phyloP scores from a whole-genome alignment of 92 coral and sea anemone species.

The Meandrina meandrites region DNA sequence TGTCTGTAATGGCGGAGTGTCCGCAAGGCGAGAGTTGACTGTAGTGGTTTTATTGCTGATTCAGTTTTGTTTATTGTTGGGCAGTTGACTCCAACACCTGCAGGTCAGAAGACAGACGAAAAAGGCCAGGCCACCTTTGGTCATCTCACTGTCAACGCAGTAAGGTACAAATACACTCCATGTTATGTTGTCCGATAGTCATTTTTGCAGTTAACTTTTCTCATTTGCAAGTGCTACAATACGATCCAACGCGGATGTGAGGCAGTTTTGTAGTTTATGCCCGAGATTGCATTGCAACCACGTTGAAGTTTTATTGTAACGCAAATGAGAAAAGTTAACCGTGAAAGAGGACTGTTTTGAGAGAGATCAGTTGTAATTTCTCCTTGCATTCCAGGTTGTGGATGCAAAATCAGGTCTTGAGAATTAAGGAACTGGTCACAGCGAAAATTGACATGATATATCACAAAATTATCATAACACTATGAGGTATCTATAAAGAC shows the following conservation, averaged over 20 bases:
- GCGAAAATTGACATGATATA: not conserved
- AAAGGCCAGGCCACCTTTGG: conserved; percentile 87
- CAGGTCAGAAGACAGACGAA: conserved; percentile 79
- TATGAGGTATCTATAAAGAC: not conserved
- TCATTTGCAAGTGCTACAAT: too few species aligned
- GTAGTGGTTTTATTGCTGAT: not conserved
- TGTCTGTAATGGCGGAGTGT: too few species aligned
- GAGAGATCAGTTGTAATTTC: too few species aligned
- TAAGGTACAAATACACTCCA: conserved; percentile 56
- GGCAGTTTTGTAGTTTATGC: too few species aligned
- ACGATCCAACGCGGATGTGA: too few species aligned
- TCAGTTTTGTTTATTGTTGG: conserved; percentile 8
- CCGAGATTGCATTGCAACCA: too few species aligned
- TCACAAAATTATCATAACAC: not conserved
- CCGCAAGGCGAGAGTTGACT: too few species aligned
- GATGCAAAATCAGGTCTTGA: not conserved
- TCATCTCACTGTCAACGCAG: conserved; percentile 71
- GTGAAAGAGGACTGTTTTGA: too few species aligned
- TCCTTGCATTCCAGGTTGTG: too few species aligned
- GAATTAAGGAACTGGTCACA: not conserved
- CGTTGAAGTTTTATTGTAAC: too few species aligned
- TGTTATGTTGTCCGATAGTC: not conserved
- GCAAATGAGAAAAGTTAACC: too few species aligned
- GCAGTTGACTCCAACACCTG: conserved; percentile 78
- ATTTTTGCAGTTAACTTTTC: too few species aligned